These are phyloP conservation scores for Carduelis carduelis DNA, from an alignment of 2,797 vertebrate species.

Conservation along the genomic window DNA sequence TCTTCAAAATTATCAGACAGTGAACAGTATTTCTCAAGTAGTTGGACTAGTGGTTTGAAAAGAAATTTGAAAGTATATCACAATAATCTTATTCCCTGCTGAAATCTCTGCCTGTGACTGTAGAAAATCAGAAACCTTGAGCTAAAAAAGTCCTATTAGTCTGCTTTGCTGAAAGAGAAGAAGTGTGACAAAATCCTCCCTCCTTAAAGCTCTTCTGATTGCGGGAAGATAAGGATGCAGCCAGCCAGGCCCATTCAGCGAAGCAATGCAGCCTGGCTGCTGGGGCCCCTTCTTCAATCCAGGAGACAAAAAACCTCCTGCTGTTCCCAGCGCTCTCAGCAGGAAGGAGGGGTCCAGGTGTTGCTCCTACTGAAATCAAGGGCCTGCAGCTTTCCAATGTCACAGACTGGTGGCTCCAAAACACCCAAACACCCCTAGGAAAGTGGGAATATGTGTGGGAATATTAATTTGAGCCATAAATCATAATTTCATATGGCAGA, in stretches of 20 bases:
- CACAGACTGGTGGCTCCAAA: neutral
- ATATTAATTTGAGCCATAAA: neutral
- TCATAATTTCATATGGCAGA: neutral
- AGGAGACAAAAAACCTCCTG: neutral
- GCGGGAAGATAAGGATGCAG: neutral
- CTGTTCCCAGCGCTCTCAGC: neutral
- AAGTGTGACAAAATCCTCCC: neutral
- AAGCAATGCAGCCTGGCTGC: neutral
- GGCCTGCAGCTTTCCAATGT: neutral
- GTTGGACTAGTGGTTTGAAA: neutral
- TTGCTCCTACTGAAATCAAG: neutral
- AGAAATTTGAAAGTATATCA: neutral
- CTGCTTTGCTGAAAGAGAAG: neutral
- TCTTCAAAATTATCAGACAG: neutral
- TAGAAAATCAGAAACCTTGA: neutral
- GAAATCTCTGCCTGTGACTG: neutral
- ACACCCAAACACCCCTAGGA: neutral
- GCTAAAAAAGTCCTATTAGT: neutral
- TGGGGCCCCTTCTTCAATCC: neutral
- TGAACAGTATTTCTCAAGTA: neutral
- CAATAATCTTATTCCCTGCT: neutral
- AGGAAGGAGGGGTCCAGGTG: neutral
- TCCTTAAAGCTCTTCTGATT: neutral
- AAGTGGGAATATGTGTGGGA: neutral
- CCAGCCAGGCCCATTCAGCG: neutral